Evolutionary conservation across 2,888 invertebrate genomes (phyloP), one percentile per base, ranked within the genome.

Genomic region (Plutella xylostella): DNA sequence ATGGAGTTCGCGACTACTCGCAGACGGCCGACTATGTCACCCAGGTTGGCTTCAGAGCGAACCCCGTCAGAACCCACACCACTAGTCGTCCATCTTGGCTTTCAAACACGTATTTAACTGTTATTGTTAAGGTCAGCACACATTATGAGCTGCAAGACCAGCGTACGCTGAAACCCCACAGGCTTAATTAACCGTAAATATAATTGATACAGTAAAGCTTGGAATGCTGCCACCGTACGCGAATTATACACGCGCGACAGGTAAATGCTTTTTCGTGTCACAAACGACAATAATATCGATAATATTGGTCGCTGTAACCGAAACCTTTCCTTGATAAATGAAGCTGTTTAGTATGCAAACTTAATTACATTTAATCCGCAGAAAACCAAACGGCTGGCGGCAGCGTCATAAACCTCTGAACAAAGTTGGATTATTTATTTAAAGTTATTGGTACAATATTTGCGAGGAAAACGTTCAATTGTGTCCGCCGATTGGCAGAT

Each of bases 1-100:
- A 83, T 70, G 57, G 76, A 68, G 53, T 78, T 74, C 60, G 73
- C 78, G 69, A 82, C 73, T 72, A 72, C 67, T 48, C 72, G 66
- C 49, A 76, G 54, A 20, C 74, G 73, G 48, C 68, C 72, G 45
- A 62, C 52, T 55, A 75, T 61, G 57, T 72, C 72, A 66, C 76
- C 82, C 82, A 83, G 82, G 70, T 72, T 82, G 77, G 60, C 66
- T 72, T 63, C n/a, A n/a, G n/a, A n/a, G n/a, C n/a, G n/a, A n/a
- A n/a, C n/a, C n/a, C n/a, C n/a, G n/a, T n/a, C n/a, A n/a, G n/a
- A n/a, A n/a, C n/a, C n/a, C n/a, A n/a, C n/a, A n/a, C n/a, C 55
- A 52, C 56, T 52, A 61, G 60, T 65, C 69, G 53, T 49, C 48
- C 51, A 49, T 55, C 50, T 60, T 58, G 59, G 63, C 68, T 57